Evolutionary conservation across 2,888 invertebrate species (phyloP), one percentile per base, ranked within the genome.

Genomic region (Parnassius apollo): DNA sequence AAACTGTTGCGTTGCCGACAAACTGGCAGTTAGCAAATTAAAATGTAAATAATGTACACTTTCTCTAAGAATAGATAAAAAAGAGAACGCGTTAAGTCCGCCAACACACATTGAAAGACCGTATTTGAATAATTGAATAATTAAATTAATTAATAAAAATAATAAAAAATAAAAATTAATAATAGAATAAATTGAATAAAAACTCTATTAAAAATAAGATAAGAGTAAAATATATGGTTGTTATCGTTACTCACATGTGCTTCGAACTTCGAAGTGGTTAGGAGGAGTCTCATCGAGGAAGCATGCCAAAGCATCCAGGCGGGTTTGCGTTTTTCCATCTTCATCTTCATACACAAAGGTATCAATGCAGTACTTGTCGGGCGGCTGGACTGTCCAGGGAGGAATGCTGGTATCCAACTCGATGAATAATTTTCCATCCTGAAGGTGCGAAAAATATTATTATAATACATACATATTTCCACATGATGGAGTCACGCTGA

Each of bases 351-450:
- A 54, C 0, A 88, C 71, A 69, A 91, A 88, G 2, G 85, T 88
- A 66, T 91, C 91, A 25, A 91, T 76, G 71, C 91, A 91, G 72
- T 88, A 91, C 64, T 82, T 76, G 69, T 89, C 86, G 0, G 86
- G 81, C 0, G 69, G 69, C 1, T 73, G 69, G 13, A 81, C 68
- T 12, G 69, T 68, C 75, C 79, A 83, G 0, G 83, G 81, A 0
- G 81, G 78, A 1, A 79, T 72, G 11, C 8, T 63, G 45, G 66
- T 64, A 0, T 80, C 71, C 11, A 81, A 57, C 35, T 84, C 78
- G 7, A 88, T 75, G 70, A 77, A 85, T 1, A 91, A 75, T 0
- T 74, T 72, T 0, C 91, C 91, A 74, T 90, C 83, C 91, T 91
- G 77, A 13, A 9, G 9, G 13, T 49, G 9, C 0, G 7, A 49